Evolutionary conservation across 2,797 vertebrate genomes (phyloP).

Genomic region (Octomys mimax): DNA sequence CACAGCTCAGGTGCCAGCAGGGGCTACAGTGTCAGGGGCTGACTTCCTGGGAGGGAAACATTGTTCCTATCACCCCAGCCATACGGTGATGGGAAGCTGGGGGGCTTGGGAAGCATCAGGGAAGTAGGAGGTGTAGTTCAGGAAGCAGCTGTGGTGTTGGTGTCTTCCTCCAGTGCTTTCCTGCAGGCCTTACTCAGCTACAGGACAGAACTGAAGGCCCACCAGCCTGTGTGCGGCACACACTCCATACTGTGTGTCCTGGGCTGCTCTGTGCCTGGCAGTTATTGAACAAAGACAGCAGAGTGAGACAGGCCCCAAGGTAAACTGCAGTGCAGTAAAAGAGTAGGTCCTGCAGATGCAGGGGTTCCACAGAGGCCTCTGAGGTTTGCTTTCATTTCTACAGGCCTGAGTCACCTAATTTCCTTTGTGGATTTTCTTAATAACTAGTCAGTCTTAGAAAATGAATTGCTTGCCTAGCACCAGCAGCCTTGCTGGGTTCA

Average conservation of each 20-base stretch:
- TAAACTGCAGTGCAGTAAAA: neutral
- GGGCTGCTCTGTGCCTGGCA: neutral
- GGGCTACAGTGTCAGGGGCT: neutral
- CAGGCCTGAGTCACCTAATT: conserved; percentile 56
- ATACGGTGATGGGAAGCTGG: neutral
- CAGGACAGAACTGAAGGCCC: neutral
- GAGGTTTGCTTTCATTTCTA: conserved; percentile 70
- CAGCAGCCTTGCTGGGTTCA: neutral
- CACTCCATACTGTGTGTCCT: neutral
- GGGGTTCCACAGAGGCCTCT: neutral
- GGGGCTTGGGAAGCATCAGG: neutral
- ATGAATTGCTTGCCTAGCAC: neutral
- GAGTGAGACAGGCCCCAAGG: neutral
- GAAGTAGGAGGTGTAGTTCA: neutral
- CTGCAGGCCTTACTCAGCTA: neutral
- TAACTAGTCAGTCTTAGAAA: conserved; percentile 32
- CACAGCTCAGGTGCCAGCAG: neutral
- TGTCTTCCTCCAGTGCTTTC: neutral
- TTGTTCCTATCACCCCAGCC: neutral
- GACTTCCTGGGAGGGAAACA: neutral
- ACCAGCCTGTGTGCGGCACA: neutral
- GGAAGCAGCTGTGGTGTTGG: accelerated
- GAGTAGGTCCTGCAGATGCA: neutral
- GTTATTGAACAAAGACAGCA: neutral
- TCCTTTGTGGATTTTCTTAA: conserved; percentile 62